A percentile compares a stretch with the other conserved stretches of the same genome.
Conservation (phyloP, 2,888 invertebrate species). For the Hemaris fuciformis region DNA sequence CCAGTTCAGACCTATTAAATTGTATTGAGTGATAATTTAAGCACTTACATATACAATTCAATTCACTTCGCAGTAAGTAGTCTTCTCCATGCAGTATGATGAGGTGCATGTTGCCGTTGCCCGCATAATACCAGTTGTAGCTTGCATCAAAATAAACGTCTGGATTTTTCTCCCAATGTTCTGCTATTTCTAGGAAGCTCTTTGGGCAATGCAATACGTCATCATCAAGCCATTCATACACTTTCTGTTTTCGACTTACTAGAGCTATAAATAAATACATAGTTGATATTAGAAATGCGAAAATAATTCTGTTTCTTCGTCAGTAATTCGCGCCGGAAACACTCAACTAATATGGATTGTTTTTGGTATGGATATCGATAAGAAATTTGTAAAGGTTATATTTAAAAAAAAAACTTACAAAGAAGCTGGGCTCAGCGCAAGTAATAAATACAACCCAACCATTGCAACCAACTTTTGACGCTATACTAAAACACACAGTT, state of each 20-base stretch:
- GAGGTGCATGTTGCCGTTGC: constrained; percentile 63
- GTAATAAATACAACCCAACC: too few species aligned
- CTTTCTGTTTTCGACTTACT: constrained; percentile 14
- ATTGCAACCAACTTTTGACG: too few species aligned
- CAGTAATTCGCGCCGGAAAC: too few species aligned
- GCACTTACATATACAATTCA: constrained; percentile 64
- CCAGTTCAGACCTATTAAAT: too few species aligned
- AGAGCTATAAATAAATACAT: constrained; percentile 8
- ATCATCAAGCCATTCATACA: constrained; percentile 50
- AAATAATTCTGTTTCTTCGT: too few species aligned
- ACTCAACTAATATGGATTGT: not conserved
- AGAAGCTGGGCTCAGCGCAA: too few species aligned
- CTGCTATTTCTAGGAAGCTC: constrained; percentile 57
- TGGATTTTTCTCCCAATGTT: constrained; percentile 59
- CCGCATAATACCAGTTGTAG: constrained; percentile 76
- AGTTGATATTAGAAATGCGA: too few species aligned
- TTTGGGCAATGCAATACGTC: constrained; percentile 63
- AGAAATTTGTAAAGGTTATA: too few species aligned
- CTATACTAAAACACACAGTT: too few species aligned
- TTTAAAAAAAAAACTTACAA: too few species aligned
- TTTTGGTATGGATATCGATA: too few species aligned
- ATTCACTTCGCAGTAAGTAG: constrained; percentile 62
- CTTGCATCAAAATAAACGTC: constrained; percentile 59
- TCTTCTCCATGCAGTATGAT: constrained; percentile 48
- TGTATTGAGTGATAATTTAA: not conserved